Conservation (phyloP, 2,113 vertebrate species). For the Melanotaenia duboulayi region DNA sequence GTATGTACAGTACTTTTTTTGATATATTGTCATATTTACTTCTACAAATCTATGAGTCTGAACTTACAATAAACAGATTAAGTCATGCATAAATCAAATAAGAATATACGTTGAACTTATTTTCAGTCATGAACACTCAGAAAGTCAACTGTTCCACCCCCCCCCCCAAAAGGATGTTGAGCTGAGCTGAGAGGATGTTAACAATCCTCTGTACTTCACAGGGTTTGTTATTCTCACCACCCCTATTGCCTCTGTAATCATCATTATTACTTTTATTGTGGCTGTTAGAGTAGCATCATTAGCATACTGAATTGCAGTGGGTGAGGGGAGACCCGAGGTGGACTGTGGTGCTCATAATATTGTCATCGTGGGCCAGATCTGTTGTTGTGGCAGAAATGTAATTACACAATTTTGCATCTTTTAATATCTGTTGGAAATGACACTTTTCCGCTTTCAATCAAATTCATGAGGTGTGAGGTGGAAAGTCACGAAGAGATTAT, state of each 20-base stretch:
- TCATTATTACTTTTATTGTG: constrained; percentile 70
- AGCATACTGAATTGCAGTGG: constrained; percentile 52
- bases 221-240: constrained; percentile 56
- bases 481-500: constrained; percentile 29
- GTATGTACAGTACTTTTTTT: background rate
- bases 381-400: constrained; percentile 44
- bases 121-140: background rate
- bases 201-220: constrained; percentile 53
- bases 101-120: background rate
- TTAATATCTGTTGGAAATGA: constrained; percentile 65
- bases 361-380: constrained; percentile 28
- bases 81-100: background rate
- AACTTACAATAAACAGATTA: background rate
- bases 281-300: constrained; percentile 63
- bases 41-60: background rate
- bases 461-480: constrained; percentile 54
- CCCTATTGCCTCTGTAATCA: constrained; percentile 48
- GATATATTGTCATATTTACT: background rate
- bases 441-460: constrained; percentile 36
- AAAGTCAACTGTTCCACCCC: constrained; percentile 26
- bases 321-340: constrained; percentile 48
- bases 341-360: constrained; percentile 40
- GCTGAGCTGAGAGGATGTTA: constrained; percentile 34
- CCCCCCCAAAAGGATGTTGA: too few relatives aligned
- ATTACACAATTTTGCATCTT: constrained; percentile 56